phyloP scores from a whole-genome alignment of 2,888 invertebrate species.

The Acrobasis consociella region DNA sequence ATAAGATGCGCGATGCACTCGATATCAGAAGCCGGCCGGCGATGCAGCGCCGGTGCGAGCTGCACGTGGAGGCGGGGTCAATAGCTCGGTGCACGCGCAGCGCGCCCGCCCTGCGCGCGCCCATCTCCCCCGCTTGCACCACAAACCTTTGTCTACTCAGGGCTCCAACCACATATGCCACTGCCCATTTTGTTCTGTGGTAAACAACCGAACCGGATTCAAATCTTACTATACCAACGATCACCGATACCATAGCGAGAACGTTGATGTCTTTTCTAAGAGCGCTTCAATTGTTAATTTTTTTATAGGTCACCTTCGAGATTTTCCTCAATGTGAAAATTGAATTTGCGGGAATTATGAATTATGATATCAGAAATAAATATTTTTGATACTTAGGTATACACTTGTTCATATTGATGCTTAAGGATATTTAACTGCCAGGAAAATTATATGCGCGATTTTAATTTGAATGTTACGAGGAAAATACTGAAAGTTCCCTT shows the following conservation, averaged over 20 bases:
- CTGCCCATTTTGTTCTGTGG: conserved; percentile 18
- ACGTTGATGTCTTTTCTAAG: conserved; percentile 52
- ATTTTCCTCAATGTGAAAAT: conserved; percentile 1
- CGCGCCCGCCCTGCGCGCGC: conserved; percentile 37
- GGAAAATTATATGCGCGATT: not conserved
- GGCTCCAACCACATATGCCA: conserved; percentile 21
- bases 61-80: conserved; percentile 68
- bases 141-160: conserved; percentile 41
- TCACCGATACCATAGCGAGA: conserved; percentile 8
- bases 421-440: not conserved
- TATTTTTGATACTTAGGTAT: not conserved
- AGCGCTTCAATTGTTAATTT: conserved; percentile 8
- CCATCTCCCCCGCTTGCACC: conserved; percentile 32
- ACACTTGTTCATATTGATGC: not conserved
- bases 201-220: conserved; percentile 19
- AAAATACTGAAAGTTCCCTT: conserved; percentile 1
- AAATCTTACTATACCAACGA: not conserved
- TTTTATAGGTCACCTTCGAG: not conserved
- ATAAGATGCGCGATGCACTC: conserved; percentile 16
- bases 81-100: conserved; percentile 58
- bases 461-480: not conserved
- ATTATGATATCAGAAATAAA: not conserved
- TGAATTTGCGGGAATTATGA: not conserved
- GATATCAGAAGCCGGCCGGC: conserved; percentile 27
- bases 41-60: conserved; percentile 32